Base-by-base conservation (phyloP, 1,140 invertebrate species). In the Drosophila grimshawi region DNA sequence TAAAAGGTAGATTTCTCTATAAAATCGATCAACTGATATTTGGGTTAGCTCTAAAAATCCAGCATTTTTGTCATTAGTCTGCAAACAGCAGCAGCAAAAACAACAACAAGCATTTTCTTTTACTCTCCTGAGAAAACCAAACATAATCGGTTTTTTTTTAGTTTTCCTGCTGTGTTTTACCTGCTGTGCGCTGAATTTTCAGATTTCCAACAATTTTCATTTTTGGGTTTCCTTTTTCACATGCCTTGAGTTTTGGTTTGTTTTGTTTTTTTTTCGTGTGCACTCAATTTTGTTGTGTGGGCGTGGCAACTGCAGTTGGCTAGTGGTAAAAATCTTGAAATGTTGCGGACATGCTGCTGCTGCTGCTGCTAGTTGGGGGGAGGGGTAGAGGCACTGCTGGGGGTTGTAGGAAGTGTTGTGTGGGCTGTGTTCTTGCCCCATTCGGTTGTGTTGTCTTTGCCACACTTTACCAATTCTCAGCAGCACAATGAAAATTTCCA, bases 181-280 rank as follows among this genome's bases (percentile, higher is more conserved):
- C 70, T 76, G 72, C 72, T 56, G 52, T 72, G 69, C 69, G 59
- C 60, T 76, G 64, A 56, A 70, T 64, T 71, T 66, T 59, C 39
- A 52, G 19, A 57, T 56, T 74, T 35, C 5, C 30, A 7, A 32
- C 29, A 5, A 33, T 32, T n/a, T n/a, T 5, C 6, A n/a, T 62
- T 46, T 19, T 41, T 65, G 2, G 19, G 6, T 66, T 57, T 66
- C 30, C 4, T 46, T 43, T 30, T 32, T 43, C 10, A 8, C 11
- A 8, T 48, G 46, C 46, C 19, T 35, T 49, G 37, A 19, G 35
- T 63, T 6, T n/a, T 45, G 37, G 19, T 59, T 30, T 19, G 48
- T 45, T 33, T 64, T 43, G 0, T 19, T 19, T 19, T 19, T 19
- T 19, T 19, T 19, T 19, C 1, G 19, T 19, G 19, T 19, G 19